phyloP scores from a whole-genome alignment of 2,888 invertebrate genomes.

The Orchesella flavescens region DNA sequence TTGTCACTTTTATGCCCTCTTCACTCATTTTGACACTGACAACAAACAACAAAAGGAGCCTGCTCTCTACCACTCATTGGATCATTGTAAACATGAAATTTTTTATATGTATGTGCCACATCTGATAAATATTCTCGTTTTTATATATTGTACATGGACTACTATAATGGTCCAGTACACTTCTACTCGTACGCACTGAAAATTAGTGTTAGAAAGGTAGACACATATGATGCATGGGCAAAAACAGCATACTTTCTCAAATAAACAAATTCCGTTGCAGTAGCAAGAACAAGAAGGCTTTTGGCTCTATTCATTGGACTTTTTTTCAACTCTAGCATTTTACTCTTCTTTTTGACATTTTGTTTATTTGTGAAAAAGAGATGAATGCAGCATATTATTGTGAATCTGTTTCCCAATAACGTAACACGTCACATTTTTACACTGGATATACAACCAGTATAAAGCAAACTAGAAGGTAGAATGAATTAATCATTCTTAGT shows the following conservation, averaged over 20 bases:
- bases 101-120: conserved; percentile 8
- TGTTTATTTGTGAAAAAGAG: conserved; percentile 40
- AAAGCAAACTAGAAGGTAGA: no score
- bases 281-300: neutral
- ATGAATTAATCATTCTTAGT: no score
- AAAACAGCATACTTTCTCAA: conserved; percentile 7
- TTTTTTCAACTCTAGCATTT: conserved; percentile 38
- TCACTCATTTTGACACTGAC: conserved; percentile 63
- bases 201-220: no score
- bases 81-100: conserved; percentile 13
- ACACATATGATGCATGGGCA: neutral
- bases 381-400: neutral
- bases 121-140: neutral
- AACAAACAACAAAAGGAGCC: conserved; percentile 60
- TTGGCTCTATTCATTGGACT: conserved; percentile 12
- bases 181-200: no score
- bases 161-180: neutral
- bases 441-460: no score
- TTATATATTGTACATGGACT: neutral
- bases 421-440: neutral
- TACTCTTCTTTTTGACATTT: conserved; percentile 33
- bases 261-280: neutral
- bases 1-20: conserved; percentile 64
- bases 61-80: conserved; percentile 21
- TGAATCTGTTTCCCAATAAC: neutral